Conservation (phyloP, 92 coral and sea anemone species). For the Chrysogorgia sp. region DNA sequence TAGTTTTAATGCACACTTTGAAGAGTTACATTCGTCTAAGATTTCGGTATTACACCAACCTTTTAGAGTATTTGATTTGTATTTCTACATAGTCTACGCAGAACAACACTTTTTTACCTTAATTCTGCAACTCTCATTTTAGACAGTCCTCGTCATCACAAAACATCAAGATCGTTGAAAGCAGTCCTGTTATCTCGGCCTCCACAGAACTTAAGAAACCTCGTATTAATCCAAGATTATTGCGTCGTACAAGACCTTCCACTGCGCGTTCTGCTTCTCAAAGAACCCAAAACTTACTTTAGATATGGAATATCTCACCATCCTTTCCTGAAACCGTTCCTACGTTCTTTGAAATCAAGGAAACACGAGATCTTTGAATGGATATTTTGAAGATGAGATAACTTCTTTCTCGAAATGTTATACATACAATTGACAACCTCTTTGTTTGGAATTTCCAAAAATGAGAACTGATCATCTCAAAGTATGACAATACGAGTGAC, state of each 20-base stretch:
- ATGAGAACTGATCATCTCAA: too few relatives aligned
- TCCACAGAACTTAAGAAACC: conserved; percentile 20
- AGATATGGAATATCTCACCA: too few relatives aligned
- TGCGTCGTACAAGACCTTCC: conserved; percentile 25
- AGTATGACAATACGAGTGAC: too few relatives aligned
- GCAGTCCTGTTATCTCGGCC: conserved; percentile 22
- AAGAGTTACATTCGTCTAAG: background rate
- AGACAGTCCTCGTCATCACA: background rate
- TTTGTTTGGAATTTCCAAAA: too few relatives aligned
- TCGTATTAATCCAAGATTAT: conserved; percentile 3
- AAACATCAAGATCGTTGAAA: background rate
- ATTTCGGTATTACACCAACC: too few relatives aligned
- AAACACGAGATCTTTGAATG: too few relatives aligned
- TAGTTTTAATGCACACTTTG: background rate
- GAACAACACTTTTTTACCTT: background rate
- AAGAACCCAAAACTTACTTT: background rate
- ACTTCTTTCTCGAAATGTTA: background rate
- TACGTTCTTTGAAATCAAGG: too few relatives aligned
- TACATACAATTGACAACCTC: too few relatives aligned
- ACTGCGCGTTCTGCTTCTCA: conserved; percentile 32
- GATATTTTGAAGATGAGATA: too few relatives aligned
- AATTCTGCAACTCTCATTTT: background rate
- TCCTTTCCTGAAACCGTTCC: too few relatives aligned
- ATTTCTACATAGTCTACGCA: too few relatives aligned
- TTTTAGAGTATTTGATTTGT: too few relatives aligned